Evolutionary conservation across 2,113 vertebrate genomes (phyloP), one percentile per base, ranked within the genome.

Genomic region (Coptodon bakossiorum): DNA sequence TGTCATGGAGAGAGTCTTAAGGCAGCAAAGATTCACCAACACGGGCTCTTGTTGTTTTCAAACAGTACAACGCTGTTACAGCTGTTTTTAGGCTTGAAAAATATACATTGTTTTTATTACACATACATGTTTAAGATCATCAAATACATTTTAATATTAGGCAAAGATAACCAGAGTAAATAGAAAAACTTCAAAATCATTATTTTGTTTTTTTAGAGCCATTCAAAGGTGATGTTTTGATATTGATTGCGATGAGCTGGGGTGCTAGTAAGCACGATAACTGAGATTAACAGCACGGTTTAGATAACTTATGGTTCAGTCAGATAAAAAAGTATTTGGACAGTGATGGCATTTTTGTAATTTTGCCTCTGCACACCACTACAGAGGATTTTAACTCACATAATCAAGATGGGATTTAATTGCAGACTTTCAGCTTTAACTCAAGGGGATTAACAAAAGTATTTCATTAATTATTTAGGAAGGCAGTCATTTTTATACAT

Each of bases 1-100:
- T 90, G 86, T 88, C 57, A 85, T 80, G 63, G 88, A 88, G 68
- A 78, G 50, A 91, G 52, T 66, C 71, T 82, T 11, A 14, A 85
- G 34, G 78, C 40, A 13, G 27, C 8, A 9, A 22, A 80, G 59
- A 66, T 5, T 61, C 76, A 82, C 38, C 9, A 50, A 78, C 16
- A 38, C 9, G 10, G 22, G 1, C 11, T 14, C 5, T 17, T 12
- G 24, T 7, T 88, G 29, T 16, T 82, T 66, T 5, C 34, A 68
- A 11, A 85, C 45, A 6, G 14, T 45, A 16, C 54, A 56, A 34
- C 13, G 14, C 2, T 6, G 40, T 40, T 57, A 57, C 17, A 48
- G 16, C 22, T 36, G 53, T 68, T 19, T 78, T 50, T 31, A 19
- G 16, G 9, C 17, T 31, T 31, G 40, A 73, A 29, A 12, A 45